Evolutionary conservation across 2,113 vertebrate genomes (phyloP).

Genomic region (Pao palembangensis): DNA sequence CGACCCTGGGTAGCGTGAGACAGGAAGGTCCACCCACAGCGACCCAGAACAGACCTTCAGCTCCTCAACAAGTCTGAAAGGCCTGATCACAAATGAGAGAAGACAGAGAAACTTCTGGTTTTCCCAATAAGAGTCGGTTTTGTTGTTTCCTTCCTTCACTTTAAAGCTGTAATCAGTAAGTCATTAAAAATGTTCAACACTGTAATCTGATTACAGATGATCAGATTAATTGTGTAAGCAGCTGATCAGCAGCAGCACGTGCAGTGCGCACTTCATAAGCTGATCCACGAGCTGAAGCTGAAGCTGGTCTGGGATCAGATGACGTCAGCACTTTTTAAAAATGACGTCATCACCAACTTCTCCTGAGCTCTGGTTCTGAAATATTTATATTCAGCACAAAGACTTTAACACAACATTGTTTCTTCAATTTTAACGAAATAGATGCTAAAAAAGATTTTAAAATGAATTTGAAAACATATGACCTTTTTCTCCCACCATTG

Average conservation of each 20-base stretch:
- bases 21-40: not conserved
- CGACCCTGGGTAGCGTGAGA: accelerated
- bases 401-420: too few relatives aligned
- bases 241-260: conserved; percentile 20
- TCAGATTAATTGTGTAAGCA: conserved; percentile 12
- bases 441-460: too few relatives aligned
- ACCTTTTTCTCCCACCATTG: too few relatives aligned
- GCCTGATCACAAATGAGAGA: too few relatives aligned
- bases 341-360: not conserved
- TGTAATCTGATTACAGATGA: conserved; percentile 16
- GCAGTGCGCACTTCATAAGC: conserved; percentile 10
- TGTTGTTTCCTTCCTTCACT: not conserved
- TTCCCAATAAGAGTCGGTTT: not conserved
- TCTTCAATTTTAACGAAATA: too few relatives aligned
- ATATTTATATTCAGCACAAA: too few relatives aligned
- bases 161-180: not conserved
- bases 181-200: not conserved
- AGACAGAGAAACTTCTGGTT: too few relatives aligned
- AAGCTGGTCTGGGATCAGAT: not conserved
- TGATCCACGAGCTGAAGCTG: conserved; percentile 10
- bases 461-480: too few relatives aligned
- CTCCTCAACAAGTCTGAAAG: too few relatives aligned
- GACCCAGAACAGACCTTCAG: too few relatives aligned
- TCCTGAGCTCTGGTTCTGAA: not conserved
- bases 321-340: not conserved